These are phyloP conservation scores for Aselliscus stoliczkanus DNA, from an alignment of 2,797 vertebrate genomes.

Conservation along the genomic window DNA sequence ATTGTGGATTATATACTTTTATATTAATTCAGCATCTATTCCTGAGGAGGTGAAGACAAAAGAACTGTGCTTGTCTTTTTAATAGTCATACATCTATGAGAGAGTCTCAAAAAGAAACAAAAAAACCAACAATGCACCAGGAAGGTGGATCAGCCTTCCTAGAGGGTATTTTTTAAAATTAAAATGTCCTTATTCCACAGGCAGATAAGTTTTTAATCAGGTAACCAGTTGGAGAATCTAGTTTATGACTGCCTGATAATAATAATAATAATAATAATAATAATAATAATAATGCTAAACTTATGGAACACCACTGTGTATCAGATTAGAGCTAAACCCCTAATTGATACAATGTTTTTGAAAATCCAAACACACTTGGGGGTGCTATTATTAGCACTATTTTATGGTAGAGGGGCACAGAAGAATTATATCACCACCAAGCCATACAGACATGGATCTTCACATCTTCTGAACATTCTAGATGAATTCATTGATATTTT, in stretches of 20 bases:
- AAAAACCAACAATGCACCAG: background rate
- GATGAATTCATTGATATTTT: background rate
- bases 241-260: background rate
- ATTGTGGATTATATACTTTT: background rate
- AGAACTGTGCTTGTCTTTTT: background rate
- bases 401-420: background rate
- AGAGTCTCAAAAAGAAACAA: background rate
- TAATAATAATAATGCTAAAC: background rate
- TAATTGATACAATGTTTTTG: background rate
- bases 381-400: background rate
- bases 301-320: background rate
- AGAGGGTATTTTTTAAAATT: background rate
- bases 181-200: background rate
- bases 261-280: background rate
- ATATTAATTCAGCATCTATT: background rate
- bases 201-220: background rate
- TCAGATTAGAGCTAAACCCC: background rate
- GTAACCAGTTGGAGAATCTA: background rate
- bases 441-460: background rate
- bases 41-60: background rate
- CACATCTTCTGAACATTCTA: background rate
- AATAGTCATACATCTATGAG: background rate
- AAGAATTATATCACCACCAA: background rate
- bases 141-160: background rate
- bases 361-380: background rate